Percentiles rank a stretch among this genome's conserved stretches.
Evolutionary conservation across 1,140 invertebrate genomes (phyloP).

Genomic region (Neodiprion fabricii): DNA sequence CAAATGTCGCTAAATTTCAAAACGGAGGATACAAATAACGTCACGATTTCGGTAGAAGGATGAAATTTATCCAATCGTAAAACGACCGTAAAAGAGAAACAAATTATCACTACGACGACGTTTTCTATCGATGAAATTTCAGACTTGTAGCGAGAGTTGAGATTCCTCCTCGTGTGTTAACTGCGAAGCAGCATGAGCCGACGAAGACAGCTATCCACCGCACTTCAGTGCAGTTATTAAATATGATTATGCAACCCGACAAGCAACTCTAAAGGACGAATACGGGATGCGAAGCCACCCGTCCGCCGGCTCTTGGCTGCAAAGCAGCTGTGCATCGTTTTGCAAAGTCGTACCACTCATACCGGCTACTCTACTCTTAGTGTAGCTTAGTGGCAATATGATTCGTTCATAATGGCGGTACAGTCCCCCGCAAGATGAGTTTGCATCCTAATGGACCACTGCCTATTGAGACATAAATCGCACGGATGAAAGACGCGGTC

Average conservation of each 20-base stretch:
- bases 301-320: background rate
- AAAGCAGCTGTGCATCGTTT: background rate
- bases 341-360: background rate
- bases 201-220: background rate
- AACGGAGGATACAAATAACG: too few species aligned
- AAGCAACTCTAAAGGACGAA: slow-evolving; percentile 22
- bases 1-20: too few species aligned
- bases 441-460: background rate
- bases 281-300: background rate
- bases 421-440: background rate
- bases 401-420: slow-evolving; percentile 5
- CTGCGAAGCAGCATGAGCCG: background rate
- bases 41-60: too few species aligned
- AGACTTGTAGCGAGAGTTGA: too few species aligned
- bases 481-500: background rate
- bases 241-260: slow-evolving; percentile 25
- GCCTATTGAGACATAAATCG: slow-evolving; percentile 5
- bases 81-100: too few species aligned
- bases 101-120: too few species aligned
- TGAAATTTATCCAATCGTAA: too few species aligned
- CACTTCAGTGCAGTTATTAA: slow-evolving; percentile 22
- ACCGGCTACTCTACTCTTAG: background rate
- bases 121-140: too few species aligned
- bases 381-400: background rate
- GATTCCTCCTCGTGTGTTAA: background rate